Conservation (phyloP, 1,140 invertebrate genomes). For the Pteromalus puparum region DNA sequence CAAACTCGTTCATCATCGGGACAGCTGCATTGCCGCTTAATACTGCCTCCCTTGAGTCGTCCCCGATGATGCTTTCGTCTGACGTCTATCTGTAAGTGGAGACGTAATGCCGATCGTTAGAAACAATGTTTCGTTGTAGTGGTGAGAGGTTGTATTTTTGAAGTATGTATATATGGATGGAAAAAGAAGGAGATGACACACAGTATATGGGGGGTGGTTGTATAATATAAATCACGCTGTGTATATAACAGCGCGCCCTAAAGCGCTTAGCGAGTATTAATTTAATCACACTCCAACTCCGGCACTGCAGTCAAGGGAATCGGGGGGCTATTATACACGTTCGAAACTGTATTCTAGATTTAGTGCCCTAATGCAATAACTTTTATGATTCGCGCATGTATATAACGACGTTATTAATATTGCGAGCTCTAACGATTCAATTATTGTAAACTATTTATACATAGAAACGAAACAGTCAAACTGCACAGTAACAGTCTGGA, state of each 20-base stretch:
- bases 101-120: too few relatives aligned
- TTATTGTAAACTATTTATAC: too few relatives aligned
- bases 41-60: neutral
- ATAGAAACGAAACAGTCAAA: too few relatives aligned
- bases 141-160: too few relatives aligned
- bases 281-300: neutral
- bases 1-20: conserved; percentile 57
- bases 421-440: too few relatives aligned
- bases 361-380: neutral
- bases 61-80: neutral
- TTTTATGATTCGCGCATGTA: neutral
- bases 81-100: neutral
- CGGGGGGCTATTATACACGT: neutral
- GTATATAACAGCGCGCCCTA: neutral
- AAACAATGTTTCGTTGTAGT: too few relatives aligned
- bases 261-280: neutral
- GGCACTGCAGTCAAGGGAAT: neutral
- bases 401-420: too few relatives aligned
- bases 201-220: too few relatives aligned
- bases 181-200: too few relatives aligned
- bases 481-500: too few relatives aligned
- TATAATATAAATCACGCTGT: too few relatives aligned
- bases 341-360: neutral
- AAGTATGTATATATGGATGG: too few relatives aligned
- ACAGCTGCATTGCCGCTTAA: conserved; percentile 57